Evolutionary conservation across 2,888 invertebrate species (phyloP), one percentile per base, ranked within the genome.

Genomic region (Hirtodrosophila alboralis): DNA sequence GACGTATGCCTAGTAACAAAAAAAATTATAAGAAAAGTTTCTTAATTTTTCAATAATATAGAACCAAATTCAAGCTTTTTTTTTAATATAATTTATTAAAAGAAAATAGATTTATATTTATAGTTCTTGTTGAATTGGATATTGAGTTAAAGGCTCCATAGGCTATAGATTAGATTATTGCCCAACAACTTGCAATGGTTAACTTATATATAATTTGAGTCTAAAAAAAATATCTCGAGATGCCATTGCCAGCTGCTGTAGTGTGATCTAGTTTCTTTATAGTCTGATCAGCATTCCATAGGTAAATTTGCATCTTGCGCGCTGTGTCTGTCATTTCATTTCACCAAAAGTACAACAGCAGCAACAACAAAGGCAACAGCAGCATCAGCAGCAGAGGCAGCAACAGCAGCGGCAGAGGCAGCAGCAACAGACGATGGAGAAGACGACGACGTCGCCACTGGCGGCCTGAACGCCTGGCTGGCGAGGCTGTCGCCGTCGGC

Each of bases 391-490:
- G 31, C 59, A 48, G 18, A 3, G 18, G 18, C 18, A 5, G 18
- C 2, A 5, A 18, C 18, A 62, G 34, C 64, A 51, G 16, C 26
- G 13, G 26, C 43, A 23, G n/a, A n/a, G n/a, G 45, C 48, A 45
- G 38, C 48, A 54, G 71, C 49, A 56, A 38, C 49, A 49, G 71
- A 57, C 59, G 60, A 45, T 40, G 44, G 40, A 36, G 62, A 31
- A 43, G 65, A 58, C 52, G 71, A 33, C 51, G 65, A 60, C 76
- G 76, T 76, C 84, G 84, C 77, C 84, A 84, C 43, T 86, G 84
- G 84, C 84, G 65, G 66, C 83, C 83, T 75, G 79, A 85, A 85
- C 87, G 88, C 88, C 87, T 87, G 85, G 74, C 86, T 87, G 84
- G 67, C 76, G 61, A 44, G 67, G 14, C 47, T 65, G 51, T 45